phyloP scores from a whole-genome alignment of 2,797 vertebrate genomes.

The Crenuchus spilurus region DNA sequence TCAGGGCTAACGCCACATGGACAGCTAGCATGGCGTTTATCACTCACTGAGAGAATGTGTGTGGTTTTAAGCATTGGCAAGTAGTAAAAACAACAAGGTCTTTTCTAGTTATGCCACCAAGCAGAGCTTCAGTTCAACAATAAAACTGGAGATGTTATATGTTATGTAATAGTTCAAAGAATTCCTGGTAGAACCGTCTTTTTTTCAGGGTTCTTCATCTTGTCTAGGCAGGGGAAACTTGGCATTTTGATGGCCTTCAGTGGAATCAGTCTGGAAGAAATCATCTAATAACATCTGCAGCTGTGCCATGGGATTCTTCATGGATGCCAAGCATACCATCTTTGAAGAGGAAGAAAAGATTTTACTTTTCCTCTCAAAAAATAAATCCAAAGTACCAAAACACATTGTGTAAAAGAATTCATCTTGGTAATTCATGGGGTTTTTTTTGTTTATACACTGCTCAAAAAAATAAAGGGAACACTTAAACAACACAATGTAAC shows the following conservation, averaged over 20 bases:
- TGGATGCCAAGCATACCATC: neutral
- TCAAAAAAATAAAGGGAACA: no score
- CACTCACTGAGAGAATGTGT: neutral
- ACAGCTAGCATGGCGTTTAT: neutral
- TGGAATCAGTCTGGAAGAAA: neutral
- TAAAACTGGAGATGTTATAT: no score
- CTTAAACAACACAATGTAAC: no score
- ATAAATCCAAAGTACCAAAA: no score
- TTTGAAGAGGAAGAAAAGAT: no score
- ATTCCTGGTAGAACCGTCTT: neutral
- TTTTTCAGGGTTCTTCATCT: neutral
- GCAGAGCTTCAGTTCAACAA: neutral
- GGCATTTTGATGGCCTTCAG: neutral
- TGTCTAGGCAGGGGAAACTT: neutral
- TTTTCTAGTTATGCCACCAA: neutral
- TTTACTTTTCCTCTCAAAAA: no score
- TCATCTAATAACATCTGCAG: neutral
- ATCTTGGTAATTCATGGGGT: no score
- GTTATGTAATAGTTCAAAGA: no score
- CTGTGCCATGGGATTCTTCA: neutral
- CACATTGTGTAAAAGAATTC: no score
- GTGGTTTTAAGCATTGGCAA: neutral
- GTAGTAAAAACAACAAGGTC: neutral
- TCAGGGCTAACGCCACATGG: neutral
- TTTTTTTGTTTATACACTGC: no score